Evolutionary conservation across 2,113 vertebrate species (phyloP).

Genomic region (Heterochromis multidens): DNA sequence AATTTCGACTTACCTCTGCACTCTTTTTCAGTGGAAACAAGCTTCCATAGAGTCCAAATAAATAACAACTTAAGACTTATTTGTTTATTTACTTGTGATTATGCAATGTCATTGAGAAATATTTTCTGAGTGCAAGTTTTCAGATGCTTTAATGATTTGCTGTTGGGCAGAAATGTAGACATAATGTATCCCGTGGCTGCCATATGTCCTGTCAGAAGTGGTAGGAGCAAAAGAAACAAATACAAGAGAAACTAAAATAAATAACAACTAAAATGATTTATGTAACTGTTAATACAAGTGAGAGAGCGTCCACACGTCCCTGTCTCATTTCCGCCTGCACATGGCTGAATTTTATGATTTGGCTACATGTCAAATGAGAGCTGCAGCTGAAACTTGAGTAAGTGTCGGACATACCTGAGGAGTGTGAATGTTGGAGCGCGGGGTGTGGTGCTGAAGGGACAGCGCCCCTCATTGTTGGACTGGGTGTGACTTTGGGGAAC

Average conservation of each 20-base stretch:
- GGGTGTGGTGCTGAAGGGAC: constrained; percentile 75
- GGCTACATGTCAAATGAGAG: neutral
- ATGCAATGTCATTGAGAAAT: no score
- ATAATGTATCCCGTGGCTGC: neutral
- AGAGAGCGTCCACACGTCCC: neutral
- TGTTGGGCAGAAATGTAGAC: no score
- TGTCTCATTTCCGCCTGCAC: neutral
- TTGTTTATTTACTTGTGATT: no score
- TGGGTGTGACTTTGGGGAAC: constrained; percentile 62
- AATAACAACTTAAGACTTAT: no score
- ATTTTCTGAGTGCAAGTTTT: no score
- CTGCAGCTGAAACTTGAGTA: neutral
- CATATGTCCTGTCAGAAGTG: neutral
- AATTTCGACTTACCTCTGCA: no score
- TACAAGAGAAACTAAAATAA: neutral
- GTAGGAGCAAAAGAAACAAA: neutral
- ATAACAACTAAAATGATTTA: neutral
- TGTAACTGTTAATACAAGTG: neutral
- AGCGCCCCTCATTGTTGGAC: constrained; percentile 60
- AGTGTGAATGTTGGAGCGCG: neutral
- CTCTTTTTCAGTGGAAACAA: no score
- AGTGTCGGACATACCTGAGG: neutral
- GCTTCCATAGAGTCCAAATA: no score
- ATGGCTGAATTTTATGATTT: neutral
- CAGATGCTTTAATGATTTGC: no score